Evolutionary conservation across 2,797 vertebrate species (phyloP).

Genomic region (Parambassis ranga): DNA sequence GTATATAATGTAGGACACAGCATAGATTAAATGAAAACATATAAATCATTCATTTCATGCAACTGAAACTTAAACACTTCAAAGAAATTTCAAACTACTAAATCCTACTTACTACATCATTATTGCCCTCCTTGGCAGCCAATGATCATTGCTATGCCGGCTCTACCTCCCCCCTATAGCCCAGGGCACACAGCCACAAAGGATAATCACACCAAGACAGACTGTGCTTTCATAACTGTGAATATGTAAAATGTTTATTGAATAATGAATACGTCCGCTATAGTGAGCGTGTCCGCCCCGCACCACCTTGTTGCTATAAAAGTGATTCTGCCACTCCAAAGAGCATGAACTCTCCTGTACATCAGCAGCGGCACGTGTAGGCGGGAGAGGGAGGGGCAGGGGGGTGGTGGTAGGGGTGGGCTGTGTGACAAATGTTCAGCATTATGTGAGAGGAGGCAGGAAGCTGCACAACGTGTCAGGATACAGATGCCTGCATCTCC

Average conservation of each 20-base stretch:
- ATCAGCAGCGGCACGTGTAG: conserved; percentile 43
- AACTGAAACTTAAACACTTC: conserved; percentile 12
- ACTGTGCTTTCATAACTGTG: conserved; percentile 49
- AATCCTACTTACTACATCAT: conserved; percentile 26
- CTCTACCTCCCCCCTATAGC: conserved; percentile 41
- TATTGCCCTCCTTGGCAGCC: conserved; percentile 23
- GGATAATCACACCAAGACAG: conserved; percentile 39
- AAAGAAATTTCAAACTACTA: conserved; percentile 23
- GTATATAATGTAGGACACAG: too few relatives aligned
- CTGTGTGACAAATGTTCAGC: conserved; percentile 65
- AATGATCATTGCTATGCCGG: conserved; percentile 36
- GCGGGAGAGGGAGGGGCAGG: conserved; percentile 22
- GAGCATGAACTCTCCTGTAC: conserved; percentile 51
- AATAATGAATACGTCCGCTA: conserved; percentile 63
- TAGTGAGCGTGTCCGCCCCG: conserved; percentile 18
- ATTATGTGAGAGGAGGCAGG: conserved; percentile 69
- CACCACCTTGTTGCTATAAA: conserved; percentile 58
- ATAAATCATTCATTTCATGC: too few relatives aligned
- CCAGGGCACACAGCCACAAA: conserved; percentile 31
- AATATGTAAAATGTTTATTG: conserved; percentile 65
- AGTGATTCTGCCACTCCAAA: conserved; percentile 59
- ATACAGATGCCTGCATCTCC: conserved; percentile 62
- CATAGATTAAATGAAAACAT: too few relatives aligned
- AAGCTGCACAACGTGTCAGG: conserved; percentile 62
- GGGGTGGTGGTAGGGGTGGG: not conserved